Conservation (phyloP, 2,113 vertebrate species). For the Apteryx mantelli region DNA sequence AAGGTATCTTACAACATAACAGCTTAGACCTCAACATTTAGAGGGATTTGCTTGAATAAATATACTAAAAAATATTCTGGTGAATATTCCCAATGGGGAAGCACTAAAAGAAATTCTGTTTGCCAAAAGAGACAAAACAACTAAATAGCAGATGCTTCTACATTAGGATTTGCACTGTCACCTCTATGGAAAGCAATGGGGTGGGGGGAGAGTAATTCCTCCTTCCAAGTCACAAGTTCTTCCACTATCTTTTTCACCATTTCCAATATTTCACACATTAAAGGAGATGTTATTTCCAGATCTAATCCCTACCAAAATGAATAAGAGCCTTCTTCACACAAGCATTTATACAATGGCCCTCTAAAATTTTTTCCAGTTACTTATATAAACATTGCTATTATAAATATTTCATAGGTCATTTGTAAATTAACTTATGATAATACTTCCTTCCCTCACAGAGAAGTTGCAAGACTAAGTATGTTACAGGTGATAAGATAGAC, state of each 20-base stretch:
- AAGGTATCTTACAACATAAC: neutral
- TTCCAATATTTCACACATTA: neutral
- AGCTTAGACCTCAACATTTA: neutral
- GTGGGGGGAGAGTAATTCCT: neutral
- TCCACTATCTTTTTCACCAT: neutral
- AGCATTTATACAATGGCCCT: neutral
- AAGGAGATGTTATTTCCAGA: neutral
- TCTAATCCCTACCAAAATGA: neutral
- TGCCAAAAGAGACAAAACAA: neutral
- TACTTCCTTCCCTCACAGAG: neutral
- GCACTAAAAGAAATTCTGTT: neutral
- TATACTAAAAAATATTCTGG: neutral
- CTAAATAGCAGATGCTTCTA: neutral
- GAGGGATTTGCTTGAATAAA: neutral
- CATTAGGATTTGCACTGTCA: neutral
- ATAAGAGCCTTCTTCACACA: neutral
- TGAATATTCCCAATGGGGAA: neutral
- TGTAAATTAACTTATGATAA: neutral
- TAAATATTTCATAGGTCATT: neutral
- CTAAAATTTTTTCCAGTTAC: neutral
- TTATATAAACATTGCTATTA: neutral
- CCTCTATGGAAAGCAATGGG: neutral
- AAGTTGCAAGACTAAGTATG: neutral
- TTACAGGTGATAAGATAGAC: neutral
- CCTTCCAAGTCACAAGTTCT: neutral